These are phyloP conservation scores for Myrmecophaga tridactyla DNA, from an alignment of 2,113 vertebrate genomes.

Conservation along the genomic window DNA sequence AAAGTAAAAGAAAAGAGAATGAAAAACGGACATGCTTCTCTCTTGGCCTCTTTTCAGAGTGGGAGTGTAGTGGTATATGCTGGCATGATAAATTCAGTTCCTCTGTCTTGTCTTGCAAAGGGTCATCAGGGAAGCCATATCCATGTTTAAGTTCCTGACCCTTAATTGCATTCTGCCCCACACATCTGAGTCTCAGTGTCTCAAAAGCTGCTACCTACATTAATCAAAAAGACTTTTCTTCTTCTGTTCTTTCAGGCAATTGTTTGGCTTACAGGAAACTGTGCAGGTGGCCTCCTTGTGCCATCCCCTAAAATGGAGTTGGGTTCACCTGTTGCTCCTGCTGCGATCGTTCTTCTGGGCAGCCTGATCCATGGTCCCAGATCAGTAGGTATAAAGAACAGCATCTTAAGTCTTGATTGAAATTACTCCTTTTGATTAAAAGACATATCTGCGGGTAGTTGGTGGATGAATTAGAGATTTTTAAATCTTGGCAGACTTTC, in stretches of 20 bases:
- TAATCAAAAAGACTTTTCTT: not conserved
- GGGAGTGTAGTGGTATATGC: too few relatives aligned
- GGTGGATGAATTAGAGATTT: not conserved
- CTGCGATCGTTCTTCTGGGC: not conserved
- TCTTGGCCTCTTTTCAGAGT: not conserved
- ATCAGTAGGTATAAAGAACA: slow-evolving; percentile 39
- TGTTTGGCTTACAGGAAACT: not conserved
- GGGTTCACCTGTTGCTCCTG: not conserved
- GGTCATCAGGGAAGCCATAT: not conserved
- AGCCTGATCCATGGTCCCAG: not conserved
- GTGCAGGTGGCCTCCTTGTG: not conserved
- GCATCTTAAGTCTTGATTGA: not conserved
- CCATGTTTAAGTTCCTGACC: not conserved
- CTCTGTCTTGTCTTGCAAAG: not conserved
- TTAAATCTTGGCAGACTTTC: not conserved
- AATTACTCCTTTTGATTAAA: not conserved
- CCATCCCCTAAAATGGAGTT: not conserved
- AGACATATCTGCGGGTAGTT: not conserved
- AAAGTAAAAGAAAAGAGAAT: not conserved
- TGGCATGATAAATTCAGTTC: not conserved
- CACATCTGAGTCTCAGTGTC: not conserved
- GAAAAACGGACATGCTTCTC: not conserved
- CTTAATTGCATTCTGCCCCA: not conserved
- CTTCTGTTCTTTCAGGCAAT: not conserved
- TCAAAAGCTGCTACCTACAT: not conserved